Evolutionary conservation across 2,888 invertebrate species (phyloP), one percentile per base, ranked within the genome.

Genomic region (Trichopoda pennipes): DNA sequence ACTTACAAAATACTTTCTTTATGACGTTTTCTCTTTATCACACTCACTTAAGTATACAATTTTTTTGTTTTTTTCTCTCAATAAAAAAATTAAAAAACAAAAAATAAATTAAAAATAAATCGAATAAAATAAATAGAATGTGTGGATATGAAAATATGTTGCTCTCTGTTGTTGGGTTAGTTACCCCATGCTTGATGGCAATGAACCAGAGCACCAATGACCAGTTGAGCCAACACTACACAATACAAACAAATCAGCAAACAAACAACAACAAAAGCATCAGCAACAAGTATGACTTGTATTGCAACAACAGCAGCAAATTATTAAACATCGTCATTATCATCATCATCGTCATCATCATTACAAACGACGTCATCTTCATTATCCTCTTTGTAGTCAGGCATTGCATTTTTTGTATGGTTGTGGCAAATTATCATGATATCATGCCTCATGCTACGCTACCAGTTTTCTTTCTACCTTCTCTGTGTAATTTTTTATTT

Each of bases 141-240:
- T 8, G 17, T 16, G 69, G 68, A 81, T 76, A 68, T 69, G 74
- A 81, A 73, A 63, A 77, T 70, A 70, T 85, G 84, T 77, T 83
- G 84, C 84, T 83, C 80, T 84, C 81, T 85, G 87, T 87, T 55
- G 78, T 73, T 85, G 87, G 90, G 90, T 90, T 90, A 89, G 90
- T 90, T 90, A 90, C 90, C 90, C 89, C 90, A 87, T 88, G 88
- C 86, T 87, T 87, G 89, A 90, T 91, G 91, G 91, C 91, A 91
- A 91, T 91, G 91, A 91, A 91, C 91, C 90, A 91, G 90, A 90
- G 90, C 90, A 90, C 90, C 90, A 90, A 89, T 90, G 91, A 90
- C 90, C 90, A 87, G 87, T 85, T 87, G 85, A 85, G 79, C 66
- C 79, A 73, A 77, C 76, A 76, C 55, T 64, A 23, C 7, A 74